A percentile compares a stretch with the other conserved stretches of the same genome.
These are phyloP conservation scores for Pollimyrus isidori DNA, from an alignment of 2,113 vertebrate species.

Conservation along the genomic window DNA sequence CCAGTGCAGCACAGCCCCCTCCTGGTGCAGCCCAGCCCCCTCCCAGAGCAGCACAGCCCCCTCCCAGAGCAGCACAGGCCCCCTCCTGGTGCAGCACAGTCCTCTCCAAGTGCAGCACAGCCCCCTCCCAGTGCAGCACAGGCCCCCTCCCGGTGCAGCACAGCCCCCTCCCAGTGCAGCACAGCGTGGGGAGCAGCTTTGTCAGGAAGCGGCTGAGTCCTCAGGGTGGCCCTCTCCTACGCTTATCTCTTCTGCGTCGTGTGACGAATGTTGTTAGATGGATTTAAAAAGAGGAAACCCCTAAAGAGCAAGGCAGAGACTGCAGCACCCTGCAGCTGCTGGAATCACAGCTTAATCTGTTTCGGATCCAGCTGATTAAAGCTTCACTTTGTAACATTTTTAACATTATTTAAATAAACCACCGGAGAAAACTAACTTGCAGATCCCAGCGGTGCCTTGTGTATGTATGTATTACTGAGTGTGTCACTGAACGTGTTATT, in stretches of 20 bases:
- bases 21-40: no score
- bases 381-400: not conserved
- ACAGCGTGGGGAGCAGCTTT: not conserved
- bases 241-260: not conserved
- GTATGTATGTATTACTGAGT: not conserved
- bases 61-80: no score
- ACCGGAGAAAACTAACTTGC: slow-evolving; percentile 22
- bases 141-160: not conserved
- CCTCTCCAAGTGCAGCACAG: not conserved
- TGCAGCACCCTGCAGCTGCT: not conserved
- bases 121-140: not conserved
- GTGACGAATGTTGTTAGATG: no score
- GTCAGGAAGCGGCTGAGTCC: not conserved
- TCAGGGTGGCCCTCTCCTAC: not conserved
- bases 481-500: not conserved
- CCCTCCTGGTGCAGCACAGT: not conserved
- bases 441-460: not conserved
- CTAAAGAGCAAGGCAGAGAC: not conserved
- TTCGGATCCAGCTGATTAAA: not conserved
- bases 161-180: not conserved
- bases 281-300: not conserved
- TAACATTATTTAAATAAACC: not conserved
- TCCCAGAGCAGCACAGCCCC: no score
- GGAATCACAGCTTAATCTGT: not conserved
- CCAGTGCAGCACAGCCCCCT: not conserved